Conservation (phyloP, 2,113 vertebrate species). For the Ornithorhynchus anatinus region DNA sequence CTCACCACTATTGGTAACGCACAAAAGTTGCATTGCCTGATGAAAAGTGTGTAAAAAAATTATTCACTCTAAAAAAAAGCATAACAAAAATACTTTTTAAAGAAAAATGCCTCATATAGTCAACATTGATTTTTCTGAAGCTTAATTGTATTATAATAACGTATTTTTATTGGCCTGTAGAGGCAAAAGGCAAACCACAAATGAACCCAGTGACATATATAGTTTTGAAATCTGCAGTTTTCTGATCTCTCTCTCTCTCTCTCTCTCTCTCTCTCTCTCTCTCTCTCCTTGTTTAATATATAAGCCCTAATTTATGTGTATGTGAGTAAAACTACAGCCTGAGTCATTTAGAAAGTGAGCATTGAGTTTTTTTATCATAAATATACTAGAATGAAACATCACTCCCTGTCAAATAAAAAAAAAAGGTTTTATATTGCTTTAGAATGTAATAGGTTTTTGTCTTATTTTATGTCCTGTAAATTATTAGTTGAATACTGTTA, state of each 20-base stretch:
- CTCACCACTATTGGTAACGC: conserved; percentile 38
- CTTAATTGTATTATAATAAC: conserved; percentile 61
- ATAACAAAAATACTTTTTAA: conserved; percentile 59
- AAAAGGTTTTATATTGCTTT: conserved; percentile 79
- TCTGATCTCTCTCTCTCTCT: conserved; percentile 53
- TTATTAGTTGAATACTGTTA: conserved; percentile 83
- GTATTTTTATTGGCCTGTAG: conserved; percentile 66
- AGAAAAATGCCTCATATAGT: conserved; percentile 60
- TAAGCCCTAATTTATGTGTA: conserved; percentile 74
- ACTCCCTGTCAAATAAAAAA: conserved; percentile 67
- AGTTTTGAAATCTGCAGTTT: conserved; percentile 65
- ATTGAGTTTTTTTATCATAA: conserved; percentile 64
- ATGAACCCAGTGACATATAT: conserved; percentile 49
- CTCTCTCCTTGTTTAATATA: conserved; percentile 72
- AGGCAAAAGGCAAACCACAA: conserved; percentile 58
- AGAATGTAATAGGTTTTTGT: conserved; percentile 81
- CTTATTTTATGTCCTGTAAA: conserved; percentile 81
- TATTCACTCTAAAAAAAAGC: conserved; percentile 47
- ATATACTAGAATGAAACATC: conserved; percentile 70
- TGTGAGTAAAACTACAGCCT: conserved; percentile 72
- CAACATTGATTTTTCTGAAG: conserved; percentile 57
- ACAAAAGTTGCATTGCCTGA: conserved; percentile 48
- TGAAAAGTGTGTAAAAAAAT: conserved; percentile 52
- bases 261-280: conserved; percentile 53
- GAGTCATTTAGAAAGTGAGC: conserved; percentile 78